Percentiles rank a stretch among this genome's conserved stretches.
Evolutionary conservation across 92 coral and sea anemone genomes (phyloP).

Genomic region (Siderastrea radians): DNA sequence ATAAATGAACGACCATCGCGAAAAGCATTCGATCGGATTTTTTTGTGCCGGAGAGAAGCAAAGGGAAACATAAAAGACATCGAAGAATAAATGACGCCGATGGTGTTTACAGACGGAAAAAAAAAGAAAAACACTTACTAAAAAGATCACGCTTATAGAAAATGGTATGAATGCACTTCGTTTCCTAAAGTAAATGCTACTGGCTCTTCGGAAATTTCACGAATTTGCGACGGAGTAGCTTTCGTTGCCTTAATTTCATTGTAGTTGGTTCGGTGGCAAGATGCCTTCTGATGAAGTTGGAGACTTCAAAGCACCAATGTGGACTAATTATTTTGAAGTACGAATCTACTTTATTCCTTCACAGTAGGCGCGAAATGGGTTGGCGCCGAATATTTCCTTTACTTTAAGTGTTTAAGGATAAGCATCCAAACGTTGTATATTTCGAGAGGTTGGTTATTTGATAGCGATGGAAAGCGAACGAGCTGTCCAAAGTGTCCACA

Average conservation of each 20-base stretch:
- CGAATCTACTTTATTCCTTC: constrained; percentile 19
- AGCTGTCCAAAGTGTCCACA: constrained; percentile 85
- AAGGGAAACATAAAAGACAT: neutral
- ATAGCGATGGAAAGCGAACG: constrained; percentile 79
- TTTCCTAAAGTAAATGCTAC: neutral
- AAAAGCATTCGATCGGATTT: constrained; percentile 2
- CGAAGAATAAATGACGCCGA: constrained; percentile 27
- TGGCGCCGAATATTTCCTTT: constrained; percentile 25
- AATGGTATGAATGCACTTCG: constrained; percentile 5
- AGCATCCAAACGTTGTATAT: constrained; percentile 37
- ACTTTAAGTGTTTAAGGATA: constrained; percentile 43
- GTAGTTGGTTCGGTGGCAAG: neutral
- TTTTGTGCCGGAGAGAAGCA: constrained; percentile 5
- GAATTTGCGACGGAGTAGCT: neutral
- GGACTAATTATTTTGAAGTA: constrained; percentile 42
- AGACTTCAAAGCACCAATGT: constrained; percentile 20
- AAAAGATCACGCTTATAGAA: constrained; percentile 5
- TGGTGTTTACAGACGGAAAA: constrained; percentile 41
- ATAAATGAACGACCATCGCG: constrained; percentile 28
- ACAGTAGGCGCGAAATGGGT: constrained; percentile 33
- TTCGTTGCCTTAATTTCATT: neutral
- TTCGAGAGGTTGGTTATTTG: constrained; percentile 78
- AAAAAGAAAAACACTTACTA: constrained; percentile 6
- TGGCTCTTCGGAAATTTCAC: neutral
- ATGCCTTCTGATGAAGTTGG: neutral